Base-by-base conservation (phyloP, 2,113 vertebrate species). In the Anser cygnoides region DNA sequence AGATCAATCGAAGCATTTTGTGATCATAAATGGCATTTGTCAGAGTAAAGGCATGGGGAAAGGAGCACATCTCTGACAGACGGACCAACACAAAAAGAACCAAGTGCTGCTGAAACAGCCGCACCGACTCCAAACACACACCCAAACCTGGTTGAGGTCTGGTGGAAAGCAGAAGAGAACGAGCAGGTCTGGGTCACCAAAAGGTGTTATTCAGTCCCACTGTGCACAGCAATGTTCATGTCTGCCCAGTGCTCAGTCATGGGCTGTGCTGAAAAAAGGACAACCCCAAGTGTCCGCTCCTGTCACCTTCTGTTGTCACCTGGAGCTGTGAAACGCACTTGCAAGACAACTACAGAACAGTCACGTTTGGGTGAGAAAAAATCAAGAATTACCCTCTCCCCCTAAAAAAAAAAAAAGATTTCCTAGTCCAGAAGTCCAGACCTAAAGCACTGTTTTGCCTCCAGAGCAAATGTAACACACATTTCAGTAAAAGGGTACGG, bases 401-500 rank as follows among this genome's bases (percentile, higher is more conserved):
- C 16, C 28, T 19, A 5, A 13, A 11, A 15, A 59, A 49, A 49
- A 65, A n/a, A 54, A 2, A 9, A 70, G 49, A 81, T 95, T 57
- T 46, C 62, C 54, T 85, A 57, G 92, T 75, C 63, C 81, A 81
- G n/a, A 93, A 57, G 92, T 75, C 63, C 81, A 81, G n/a, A 93
- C 73, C 52, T 58, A 89, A 44, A 87, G 13, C 22, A 70, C 54
- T 75, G 35, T 96, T 97, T 93, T 78, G 82, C 87, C 70, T 72
- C n/a, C 8, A 63, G 54, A 93, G 93, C 89, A 94, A 71, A 90
- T 3, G 20, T 79, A 90, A 88, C 67, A 67, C 4, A 0, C 61
- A 72, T 87, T 97, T 96, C 93, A 96, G 92, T 96, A 97, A 97
- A 97, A 86, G 13, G 44, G 76, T 55, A 76, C 91, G 84, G 84